Base-by-base conservation (phyloP, 2,113 vertebrate species). In the Pelodiscus sinensis region DNA sequence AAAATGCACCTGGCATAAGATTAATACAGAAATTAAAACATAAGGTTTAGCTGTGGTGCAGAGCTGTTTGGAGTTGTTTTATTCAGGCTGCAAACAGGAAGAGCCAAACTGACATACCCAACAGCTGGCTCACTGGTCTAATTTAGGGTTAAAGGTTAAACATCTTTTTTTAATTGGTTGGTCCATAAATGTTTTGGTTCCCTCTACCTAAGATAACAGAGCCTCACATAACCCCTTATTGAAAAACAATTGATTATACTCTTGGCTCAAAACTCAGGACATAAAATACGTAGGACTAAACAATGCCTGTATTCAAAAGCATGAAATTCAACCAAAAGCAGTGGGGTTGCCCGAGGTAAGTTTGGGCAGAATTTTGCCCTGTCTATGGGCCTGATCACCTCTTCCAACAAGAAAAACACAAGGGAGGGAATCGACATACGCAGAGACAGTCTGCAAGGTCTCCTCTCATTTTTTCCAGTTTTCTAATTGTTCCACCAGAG, bases 241-340 rank as follows among this genome's bases (percentile, higher is more conserved):
- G 25, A 92, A 91, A 29, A 84, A 51, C 68, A 62, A 82, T 60
- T 90, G 88, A 25, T 93, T 77, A 92, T 91, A 97, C 68, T 79
- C 91, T 94, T 91, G 35, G 78, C 92, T 94, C 57, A 90, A 54
- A 44, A 94, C 51, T 58, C 75, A 19, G 78, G 55, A 58, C 38
- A 95, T 77, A 92, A 88, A 57, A 18, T 3, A 65, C n/a, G 8
- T 88, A 86, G 19, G 1, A 3, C 3, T 4, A 85, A 2, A 4
- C 81, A 81, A 52, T 83, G 81, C 4, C 27, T 91, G 62, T 75
- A 73, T 60, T 90, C 55, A 82, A 38, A 15, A 29, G 21, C 84
- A 2, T 2, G 3, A 44, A 12, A 52, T 83, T 87, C 73, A 78
- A 62, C 22, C 35, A 82, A 50, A 1, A 2, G 35, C 9, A 60